Conservation (phyloP, 2,113 vertebrate species). For the Guaruba guarouba region DNA sequence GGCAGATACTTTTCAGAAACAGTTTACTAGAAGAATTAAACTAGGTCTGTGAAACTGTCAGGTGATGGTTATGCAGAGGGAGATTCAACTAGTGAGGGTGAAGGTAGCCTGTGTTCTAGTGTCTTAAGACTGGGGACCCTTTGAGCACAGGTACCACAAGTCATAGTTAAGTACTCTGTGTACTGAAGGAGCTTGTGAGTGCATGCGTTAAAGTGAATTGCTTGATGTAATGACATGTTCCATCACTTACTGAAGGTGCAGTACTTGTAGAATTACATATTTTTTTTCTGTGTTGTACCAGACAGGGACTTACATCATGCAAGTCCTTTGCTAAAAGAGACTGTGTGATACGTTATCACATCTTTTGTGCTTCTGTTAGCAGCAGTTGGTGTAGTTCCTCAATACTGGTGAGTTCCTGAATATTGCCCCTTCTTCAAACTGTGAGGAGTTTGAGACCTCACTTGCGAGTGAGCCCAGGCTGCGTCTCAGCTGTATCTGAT, state of each 20-base stretch:
- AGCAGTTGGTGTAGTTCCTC: accelerated
- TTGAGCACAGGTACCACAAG: not conserved
- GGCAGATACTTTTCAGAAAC: not conserved
- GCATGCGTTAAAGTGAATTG: not conserved
- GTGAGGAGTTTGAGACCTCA: not conserved
- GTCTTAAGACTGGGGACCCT: not conserved
- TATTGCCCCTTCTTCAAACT: not conserved
- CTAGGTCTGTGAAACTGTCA: not conserved
- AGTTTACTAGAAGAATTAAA: not conserved
- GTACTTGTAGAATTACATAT: not conserved
- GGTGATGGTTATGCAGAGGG: not conserved
- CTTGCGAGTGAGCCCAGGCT: not conserved
- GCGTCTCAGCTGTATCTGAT: not conserved
- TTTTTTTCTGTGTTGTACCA: not conserved
- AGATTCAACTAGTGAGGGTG: not conserved
- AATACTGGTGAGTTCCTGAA: not conserved
- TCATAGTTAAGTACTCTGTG: not conserved
- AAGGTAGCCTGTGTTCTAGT: not conserved
- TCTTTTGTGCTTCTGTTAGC: not conserved
- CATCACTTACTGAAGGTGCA: not conserved
- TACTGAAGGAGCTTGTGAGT: not conserved
- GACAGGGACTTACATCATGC: not conserved
- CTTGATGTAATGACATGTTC: not conserved
- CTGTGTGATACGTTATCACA: not conserved
- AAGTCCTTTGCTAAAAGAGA: not conserved